Evolutionary conservation across 2,888 invertebrate species (phyloP).

Genomic region (Anorthoa munda): DNA sequence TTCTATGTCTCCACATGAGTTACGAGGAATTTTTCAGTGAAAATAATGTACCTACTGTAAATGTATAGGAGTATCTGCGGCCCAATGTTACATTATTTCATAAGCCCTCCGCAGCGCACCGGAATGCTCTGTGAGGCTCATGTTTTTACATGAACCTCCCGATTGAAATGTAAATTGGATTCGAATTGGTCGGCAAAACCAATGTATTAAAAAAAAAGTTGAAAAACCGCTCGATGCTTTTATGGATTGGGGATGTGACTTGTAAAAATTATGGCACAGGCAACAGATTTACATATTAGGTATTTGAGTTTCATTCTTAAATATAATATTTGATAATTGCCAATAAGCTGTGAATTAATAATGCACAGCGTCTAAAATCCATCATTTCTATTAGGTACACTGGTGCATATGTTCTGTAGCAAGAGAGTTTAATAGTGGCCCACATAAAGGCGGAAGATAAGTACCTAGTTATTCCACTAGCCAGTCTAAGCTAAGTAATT

Average conservation of each 20-base stretch:
- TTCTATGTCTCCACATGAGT: slow-evolving; percentile 73
- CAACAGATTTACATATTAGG: slow-evolving; percentile 64
- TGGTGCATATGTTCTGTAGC: neutral
- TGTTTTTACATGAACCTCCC: slow-evolving; percentile 86
- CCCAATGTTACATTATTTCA: slow-evolving; percentile 80
- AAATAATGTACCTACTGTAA: slow-evolving; percentile 59
- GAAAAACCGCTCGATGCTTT: slow-evolving; percentile 75
- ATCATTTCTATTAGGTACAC: neutral
- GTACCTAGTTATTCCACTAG: slow-evolving; percentile 24
- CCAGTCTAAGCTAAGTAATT: slow-evolving; percentile 39
- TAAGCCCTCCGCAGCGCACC: slow-evolving; percentile 77
- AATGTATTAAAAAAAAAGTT: slow-evolving; percentile 81
- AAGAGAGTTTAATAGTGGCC: slow-evolving; percentile 15
- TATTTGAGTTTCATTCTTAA: slow-evolving; percentile 34
- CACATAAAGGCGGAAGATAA: slow-evolving; percentile 12
- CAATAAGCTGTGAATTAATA: slow-evolving; percentile 6
- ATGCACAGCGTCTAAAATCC: neutral
- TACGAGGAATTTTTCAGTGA: slow-evolving; percentile 75
- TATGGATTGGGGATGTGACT: slow-evolving; percentile 75
- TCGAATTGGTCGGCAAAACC: slow-evolving; percentile 86
- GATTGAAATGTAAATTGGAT: slow-evolving; percentile 88
- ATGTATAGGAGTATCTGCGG: slow-evolving; percentile 71
- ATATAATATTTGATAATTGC: slow-evolving; percentile 29
- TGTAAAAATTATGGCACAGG: slow-evolving; percentile 74
- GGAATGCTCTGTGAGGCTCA: slow-evolving; percentile 78